These are phyloP conservation scores for Ophion obscuratus DNA, from an alignment of 2,888 invertebrate genomes.

Conservation along the genomic window DNA sequence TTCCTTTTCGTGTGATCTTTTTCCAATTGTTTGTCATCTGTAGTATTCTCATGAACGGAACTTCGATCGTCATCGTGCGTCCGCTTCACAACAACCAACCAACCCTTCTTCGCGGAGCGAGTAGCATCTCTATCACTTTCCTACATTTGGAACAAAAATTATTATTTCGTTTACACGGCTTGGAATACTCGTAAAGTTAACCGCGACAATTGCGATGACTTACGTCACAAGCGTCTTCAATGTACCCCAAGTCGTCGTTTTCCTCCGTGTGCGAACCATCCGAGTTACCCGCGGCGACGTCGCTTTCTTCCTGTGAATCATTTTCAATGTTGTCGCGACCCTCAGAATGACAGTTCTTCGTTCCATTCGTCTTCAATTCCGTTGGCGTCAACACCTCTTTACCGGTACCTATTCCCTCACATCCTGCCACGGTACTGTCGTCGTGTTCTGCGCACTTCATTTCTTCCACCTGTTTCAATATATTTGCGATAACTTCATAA, in stretches of 20 bases:
- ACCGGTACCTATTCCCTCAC: slow-evolving; percentile 23
- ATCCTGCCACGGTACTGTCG: slow-evolving; percentile 18
- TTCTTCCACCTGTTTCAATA: slow-evolving; percentile 36
- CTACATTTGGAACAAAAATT: slow-evolving; percentile 33
- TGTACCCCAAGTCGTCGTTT: slow-evolving; percentile 29
- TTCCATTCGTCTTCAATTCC: slow-evolving; percentile 13
- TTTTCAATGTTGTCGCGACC: slow-evolving; percentile 7
- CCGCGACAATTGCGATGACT: slow-evolving; percentile 34
- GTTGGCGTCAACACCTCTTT: slow-evolving; percentile 10
- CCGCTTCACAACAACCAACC: slow-evolving; percentile 22
- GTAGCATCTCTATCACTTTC: slow-evolving; percentile 28
- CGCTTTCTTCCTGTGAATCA: slow-evolving; percentile 16
- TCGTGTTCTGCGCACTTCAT: slow-evolving; percentile 21
- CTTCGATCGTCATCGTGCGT: slow-evolving; percentile 27
- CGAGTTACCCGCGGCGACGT: slow-evolving; percentile 26
- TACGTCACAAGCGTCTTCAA: slow-evolving; percentile 31
- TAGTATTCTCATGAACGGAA: slow-evolving; percentile 27
- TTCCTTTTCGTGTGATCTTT: slow-evolving; percentile 40
- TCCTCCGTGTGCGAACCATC: slow-evolving; percentile 38
- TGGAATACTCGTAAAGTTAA: slow-evolving; percentile 31
- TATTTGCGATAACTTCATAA: slow-evolving; percentile 29
- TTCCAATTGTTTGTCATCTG: slow-evolving; percentile 22
- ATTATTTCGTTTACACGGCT: slow-evolving; percentile 35
- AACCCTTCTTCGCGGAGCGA: slow-evolving; percentile 24
- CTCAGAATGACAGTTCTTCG: slow-evolving; percentile 8